phyloP scores from a whole-genome alignment of 2,797 vertebrate species.

The Valencia hispanica region DNA sequence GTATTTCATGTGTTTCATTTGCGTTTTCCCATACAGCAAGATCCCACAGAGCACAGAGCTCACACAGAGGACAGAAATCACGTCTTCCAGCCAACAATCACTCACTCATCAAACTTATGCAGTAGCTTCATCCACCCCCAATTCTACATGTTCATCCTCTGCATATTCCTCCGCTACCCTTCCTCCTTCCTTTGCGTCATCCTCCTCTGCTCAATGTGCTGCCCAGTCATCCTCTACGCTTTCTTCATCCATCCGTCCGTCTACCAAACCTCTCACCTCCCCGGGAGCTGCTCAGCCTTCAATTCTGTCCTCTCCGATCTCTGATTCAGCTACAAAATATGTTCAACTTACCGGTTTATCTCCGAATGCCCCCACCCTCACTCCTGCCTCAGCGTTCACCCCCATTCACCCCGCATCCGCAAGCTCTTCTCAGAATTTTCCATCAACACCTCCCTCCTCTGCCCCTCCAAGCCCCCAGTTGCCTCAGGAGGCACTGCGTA shows the following conservation, averaged over 20 bases:
- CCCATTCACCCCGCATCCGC: conserved; percentile 56
- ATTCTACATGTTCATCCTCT: conserved; percentile 22
- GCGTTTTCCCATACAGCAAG: conserved; percentile 55
- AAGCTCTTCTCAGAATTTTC: conserved; percentile 47
- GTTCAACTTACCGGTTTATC: conserved; percentile 7
- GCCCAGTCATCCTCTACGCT: conserved; percentile 49
- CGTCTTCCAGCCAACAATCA: conserved; percentile 42
- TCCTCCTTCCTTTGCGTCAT: conserved; percentile 48
- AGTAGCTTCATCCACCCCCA: conserved; percentile 29
- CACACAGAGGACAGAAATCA: conserved; percentile 65
- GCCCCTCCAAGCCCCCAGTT: conserved; percentile 61
- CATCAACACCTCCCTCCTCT: conserved; percentile 61
- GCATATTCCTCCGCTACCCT: conserved; percentile 55
- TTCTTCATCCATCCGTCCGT: conserved; percentile 55
- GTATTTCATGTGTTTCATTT: conserved; percentile 21
- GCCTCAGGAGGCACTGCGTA: conserved; percentile 50
- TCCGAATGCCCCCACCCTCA: conserved; percentile 28
- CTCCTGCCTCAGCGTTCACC: conserved; percentile 61
- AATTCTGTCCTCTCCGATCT: conserved; percentile 20
- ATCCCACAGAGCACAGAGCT: conserved; percentile 75
- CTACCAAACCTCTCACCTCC: conserved; percentile 60
- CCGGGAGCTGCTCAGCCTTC: conserved; percentile 31
- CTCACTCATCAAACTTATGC: conserved; percentile 23
- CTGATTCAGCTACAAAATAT: conserved; percentile 6
- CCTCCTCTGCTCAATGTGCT: conserved; percentile 34